Evolutionary conservation across 1,140 invertebrate species (phyloP).

Genomic region (Drosophila azteca): DNA sequence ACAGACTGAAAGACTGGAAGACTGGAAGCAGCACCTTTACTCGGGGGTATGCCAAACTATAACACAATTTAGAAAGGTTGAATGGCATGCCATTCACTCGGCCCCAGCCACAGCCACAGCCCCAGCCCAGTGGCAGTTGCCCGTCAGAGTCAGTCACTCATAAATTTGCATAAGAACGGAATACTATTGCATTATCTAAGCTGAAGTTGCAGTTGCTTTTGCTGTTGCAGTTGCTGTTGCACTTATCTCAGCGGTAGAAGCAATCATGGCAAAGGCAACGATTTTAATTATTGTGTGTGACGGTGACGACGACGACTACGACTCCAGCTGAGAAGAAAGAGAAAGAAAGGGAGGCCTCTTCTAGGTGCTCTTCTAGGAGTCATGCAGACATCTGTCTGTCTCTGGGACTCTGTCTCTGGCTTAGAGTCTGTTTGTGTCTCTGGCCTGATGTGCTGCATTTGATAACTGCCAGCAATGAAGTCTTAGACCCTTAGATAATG

Average conservation of each 20-base stretch:
- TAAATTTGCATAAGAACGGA: conserved; percentile 76
- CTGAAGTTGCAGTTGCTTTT: conserved; percentile 43
- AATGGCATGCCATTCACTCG: conserved; percentile 73
- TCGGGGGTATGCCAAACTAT: conserved; percentile 54
- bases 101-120: conserved; percentile 17
- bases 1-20: conserved; percentile 27
- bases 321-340: conserved; percentile 34
- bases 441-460: conserved; percentile 73
- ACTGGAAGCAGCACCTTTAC: conserved; percentile 48
- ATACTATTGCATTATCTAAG: conserved; percentile 74
- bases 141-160: conserved; percentile 67
- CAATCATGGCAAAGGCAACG: conserved; percentile 60
- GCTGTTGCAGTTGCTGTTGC: conserved; percentile 52
- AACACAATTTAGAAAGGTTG: conserved; percentile 77
- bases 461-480: conserved; percentile 74
- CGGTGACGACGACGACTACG: conserved; percentile 34
- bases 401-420: conserved; percentile 7
- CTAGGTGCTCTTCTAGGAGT: conserved; percentile 2
- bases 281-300: conserved; percentile 81
- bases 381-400: conserved; percentile 17
- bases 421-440: conserved; percentile 15
- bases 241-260: conserved; percentile 67
- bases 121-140: conserved; percentile 51
- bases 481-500: conserved; percentile 76
- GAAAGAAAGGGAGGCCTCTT: not conserved